Conservation (phyloP, 2,113 vertebrate genomes). For the Pleuronectes platessa region DNA sequence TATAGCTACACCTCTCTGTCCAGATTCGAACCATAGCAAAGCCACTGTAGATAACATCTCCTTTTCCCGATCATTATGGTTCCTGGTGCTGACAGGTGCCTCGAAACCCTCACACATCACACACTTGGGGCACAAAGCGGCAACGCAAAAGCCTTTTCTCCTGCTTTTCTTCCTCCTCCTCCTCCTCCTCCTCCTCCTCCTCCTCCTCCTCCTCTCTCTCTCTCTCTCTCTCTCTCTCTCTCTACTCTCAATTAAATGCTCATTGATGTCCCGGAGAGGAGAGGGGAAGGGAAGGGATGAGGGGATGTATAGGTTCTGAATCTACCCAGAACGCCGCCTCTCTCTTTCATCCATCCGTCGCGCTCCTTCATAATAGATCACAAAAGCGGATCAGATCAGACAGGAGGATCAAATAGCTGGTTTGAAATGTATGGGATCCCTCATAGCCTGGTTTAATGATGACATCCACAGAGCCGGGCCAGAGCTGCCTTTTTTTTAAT, state of each 20-base stretch:
- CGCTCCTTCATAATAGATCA: slow-evolving; percentile 82
- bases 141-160: slow-evolving; percentile 16
- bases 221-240: slow-evolving; percentile 17
- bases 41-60: neutral
- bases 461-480: slow-evolving; percentile 59
- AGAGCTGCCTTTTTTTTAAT: slow-evolving; percentile 33
- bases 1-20: slow-evolving; percentile 14
- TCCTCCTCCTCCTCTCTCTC: slow-evolving; percentile 23
- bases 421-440: slow-evolving; percentile 56
- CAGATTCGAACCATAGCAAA: neutral
- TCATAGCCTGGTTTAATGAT: slow-evolving; percentile 72
- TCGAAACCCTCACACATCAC: slow-evolving; percentile 4
- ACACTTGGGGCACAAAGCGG: neutral
- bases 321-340: slow-evolving; percentile 15
- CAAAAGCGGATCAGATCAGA: slow-evolving; percentile 71
- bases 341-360: slow-evolving; percentile 11
- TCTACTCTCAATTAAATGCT: slow-evolving; percentile 54
- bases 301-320: slow-evolving; percentile 15
- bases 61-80: slow-evolving; percentile 6
- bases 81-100: slow-evolving; percentile 1
- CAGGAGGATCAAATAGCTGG: slow-evolving; percentile 66
- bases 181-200: slow-evolving; percentile 14
- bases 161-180: slow-evolving; percentile 10
- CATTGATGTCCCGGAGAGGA: slow-evolving; percentile 20
- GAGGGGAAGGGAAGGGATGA: neutral